Evolutionary conservation across 2,888 invertebrate species (phyloP), one percentile per base, ranked within the genome.

Genomic region (Stictocephala bisonia): DNA sequence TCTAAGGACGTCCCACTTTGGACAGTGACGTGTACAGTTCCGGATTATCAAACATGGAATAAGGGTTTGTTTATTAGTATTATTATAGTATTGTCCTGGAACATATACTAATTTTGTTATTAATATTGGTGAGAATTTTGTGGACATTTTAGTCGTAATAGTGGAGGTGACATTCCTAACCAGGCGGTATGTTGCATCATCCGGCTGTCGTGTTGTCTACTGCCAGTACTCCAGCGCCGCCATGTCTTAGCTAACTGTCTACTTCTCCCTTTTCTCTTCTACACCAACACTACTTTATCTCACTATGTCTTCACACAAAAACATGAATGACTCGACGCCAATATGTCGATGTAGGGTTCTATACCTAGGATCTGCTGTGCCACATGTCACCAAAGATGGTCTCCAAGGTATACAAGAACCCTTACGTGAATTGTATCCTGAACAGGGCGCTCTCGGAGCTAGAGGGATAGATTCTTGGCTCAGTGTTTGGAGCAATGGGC

Each of bases 341-440:
- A 96, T 97, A 82, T 96, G 98, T 86, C 91, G 97, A 81, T 99
- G 97, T 86, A 91, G 97, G 77, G 98, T 99, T 70, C 89, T 98
- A 74, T 99, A 99, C 85, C 88, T 99, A 81, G 99, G 99, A 79
- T 95, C 95, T 80, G 93, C 97, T 24, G 97, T 98, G 81, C 96
- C 99, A 29, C 96, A 97, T 82, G 95, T 97, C 83, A 97, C 97
- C 83, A 98, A 99, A 84, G 98, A 99, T 83, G 99, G 99, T 66
- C 88, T 99, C 60, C 95, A 98, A 83, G 97, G 96, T 72, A 95
- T 98, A 78, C 99, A 99, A 86, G 97, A 99, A 84, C 99, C 99
- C 1, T 85, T 99, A 80, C 91, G 95, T 80, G 98, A 97, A 82
- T 86, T 98, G 73, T 99, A 99, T 85, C 97, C 98, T 74, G 95